phyloP scores from a whole-genome alignment of 2,113 vertebrate genomes.

The Nannospalax galili region DNA sequence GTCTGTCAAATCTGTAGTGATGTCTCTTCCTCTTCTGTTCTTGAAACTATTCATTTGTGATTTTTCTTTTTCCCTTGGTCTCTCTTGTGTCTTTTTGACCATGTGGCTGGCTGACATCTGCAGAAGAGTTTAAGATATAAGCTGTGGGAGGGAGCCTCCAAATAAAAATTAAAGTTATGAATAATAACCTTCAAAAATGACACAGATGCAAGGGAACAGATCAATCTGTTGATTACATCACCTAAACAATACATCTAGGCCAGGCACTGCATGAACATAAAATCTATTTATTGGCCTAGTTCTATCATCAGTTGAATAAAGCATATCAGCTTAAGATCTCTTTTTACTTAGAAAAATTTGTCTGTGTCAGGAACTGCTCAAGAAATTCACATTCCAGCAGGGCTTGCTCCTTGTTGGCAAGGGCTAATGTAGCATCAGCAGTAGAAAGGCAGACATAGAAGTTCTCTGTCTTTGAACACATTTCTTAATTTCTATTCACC shows the following conservation, averaged over 20 bases:
- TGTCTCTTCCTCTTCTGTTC: neutral
- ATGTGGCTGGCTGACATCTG: neutral
- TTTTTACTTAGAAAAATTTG: conserved; percentile 29
- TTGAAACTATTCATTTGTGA: neutral
- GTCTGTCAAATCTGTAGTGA: neutral
- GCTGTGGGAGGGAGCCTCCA: neutral
- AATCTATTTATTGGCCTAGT: conserved; percentile 50
- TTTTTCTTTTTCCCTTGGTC: neutral
- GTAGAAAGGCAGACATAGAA: neutral
- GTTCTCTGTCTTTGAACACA: neutral
- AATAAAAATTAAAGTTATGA: conserved; percentile 37
- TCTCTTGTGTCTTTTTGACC: neutral
- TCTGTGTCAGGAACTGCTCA: neutral
- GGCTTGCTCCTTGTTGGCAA: neutral
- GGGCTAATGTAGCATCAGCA: neutral
- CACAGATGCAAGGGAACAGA: neutral
- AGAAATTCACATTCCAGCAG: neutral
- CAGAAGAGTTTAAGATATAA: neutral
- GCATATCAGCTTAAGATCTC: neutral
- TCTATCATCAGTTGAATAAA: conserved; percentile 55
- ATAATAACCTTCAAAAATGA: neutral
- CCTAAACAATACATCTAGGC: neutral
- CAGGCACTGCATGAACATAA: conserved; percentile 23
- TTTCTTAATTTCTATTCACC: conserved; percentile 3
- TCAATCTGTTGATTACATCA: neutral